Evolutionary conservation across 2,888 invertebrate genomes (phyloP), one percentile per base, ranked within the genome.

Genomic region (Synanthedon myopaeformis): DNA sequence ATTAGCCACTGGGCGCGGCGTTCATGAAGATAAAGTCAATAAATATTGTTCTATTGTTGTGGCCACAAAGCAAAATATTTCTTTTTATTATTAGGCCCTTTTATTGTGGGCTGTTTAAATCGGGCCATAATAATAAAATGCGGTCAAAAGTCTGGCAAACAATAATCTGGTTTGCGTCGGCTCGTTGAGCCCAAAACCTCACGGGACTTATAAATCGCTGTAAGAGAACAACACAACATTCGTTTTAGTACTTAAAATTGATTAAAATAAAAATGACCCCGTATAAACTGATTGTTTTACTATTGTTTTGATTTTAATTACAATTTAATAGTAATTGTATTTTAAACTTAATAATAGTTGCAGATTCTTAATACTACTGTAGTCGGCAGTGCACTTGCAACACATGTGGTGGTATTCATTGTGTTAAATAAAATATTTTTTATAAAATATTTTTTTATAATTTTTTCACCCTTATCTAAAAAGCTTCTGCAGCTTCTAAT

Each of bases 71-170:
- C 65, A 63, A 62, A 65, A 64, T 61, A 67, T 63, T 68, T 69
- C 62, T 70, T 73, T 72, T 70, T 70, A 72, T 67, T 68, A 72
- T 66, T 68, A 69, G 67, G 71, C 65, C 72, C 66, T 69, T 73
- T 70, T 67, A 66, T 66, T 69, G 61, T 64, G 60, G 59, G 64
- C 61, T 67, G 68, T 54, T 52, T 52, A 51, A 41, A 51, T 42
- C 50, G 48, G 41, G 51, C 49, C 51, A 45, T 51, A 51, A 41
- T 52, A 55, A 57, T 55, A 55, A 53, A 55, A 51, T 53, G 69
- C 65, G 72, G 71, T 65, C 63, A 63, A 64, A 69, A 72, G 69
- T 71, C 49, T 23, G 72, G 67, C 70, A 71, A 71, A 74, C 70
- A 74, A 72, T 73, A 70, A 72, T 71, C 66, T 67, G 66, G 64